These are phyloP conservation scores for Acipenser oxyrinchus DNA, from an alignment of 2,797 vertebrate species.

Conservation along the genomic window DNA sequence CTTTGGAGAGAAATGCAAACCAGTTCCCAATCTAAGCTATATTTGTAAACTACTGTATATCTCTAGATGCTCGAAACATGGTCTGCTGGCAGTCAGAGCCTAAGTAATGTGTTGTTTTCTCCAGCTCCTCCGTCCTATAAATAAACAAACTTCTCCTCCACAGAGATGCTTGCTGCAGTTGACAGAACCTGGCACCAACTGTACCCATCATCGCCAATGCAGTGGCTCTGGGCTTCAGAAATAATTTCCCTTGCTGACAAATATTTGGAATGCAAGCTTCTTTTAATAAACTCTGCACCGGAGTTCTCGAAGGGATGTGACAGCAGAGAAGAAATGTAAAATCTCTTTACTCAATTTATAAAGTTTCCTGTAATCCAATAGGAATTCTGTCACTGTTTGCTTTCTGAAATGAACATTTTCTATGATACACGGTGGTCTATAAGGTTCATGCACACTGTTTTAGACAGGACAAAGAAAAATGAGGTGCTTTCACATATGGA, in stretches of 20 bases:
- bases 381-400: no score
- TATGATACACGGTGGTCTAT: no score
- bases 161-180: neutral
- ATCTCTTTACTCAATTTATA: neutral
- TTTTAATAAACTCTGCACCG: slow-evolving; percentile 1
- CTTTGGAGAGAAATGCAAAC: no score
- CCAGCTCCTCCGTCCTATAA: neutral
- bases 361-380: no score
- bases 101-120: neutral
- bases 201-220: neutral
- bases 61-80: neutral
- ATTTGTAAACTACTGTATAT: neutral
- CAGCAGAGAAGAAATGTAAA: slow-evolving; percentile 1
- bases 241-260: neutral
- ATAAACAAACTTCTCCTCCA: neutral
- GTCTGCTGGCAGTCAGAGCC: neutral
- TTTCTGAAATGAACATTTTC: no score
- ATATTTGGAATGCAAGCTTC: neutral
- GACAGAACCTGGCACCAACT: neutral
- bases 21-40: no score
- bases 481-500: no score
- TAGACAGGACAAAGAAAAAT: no score
- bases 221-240: neutral
- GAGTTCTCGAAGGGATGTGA: slow-evolving; percentile 2
- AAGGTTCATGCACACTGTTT: no score